These are phyloP conservation scores for Turritopsis rubra DNA, from an alignment of 30 jellyfish, hydroid and myxozoan species.

Conservation along the genomic window DNA sequence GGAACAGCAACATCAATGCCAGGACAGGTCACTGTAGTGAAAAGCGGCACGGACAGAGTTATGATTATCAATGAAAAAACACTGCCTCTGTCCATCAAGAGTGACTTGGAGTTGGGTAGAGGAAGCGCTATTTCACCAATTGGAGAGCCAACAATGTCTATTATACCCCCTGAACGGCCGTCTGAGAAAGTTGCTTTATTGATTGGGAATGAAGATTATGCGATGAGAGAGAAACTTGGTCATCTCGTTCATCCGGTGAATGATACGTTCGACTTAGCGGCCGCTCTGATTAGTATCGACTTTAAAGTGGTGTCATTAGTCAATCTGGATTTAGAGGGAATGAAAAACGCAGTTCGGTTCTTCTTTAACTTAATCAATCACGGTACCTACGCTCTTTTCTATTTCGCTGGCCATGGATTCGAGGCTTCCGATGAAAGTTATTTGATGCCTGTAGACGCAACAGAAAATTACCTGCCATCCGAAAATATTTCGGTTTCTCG, in stretches of 20 bases:
- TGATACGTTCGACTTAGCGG: conserved; percentile 75
- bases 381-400: conserved; percentile 70
- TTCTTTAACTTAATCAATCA: conserved; percentile 46
- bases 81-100: conserved; percentile 11
- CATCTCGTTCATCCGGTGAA: conserved; percentile 76
- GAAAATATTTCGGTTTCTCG: conserved; percentile 62
- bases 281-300: conserved; percentile 55
- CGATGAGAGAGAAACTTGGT: conserved; percentile 49
- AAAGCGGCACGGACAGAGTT: neutral
- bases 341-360: conserved; percentile 56
- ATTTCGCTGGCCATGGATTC: conserved; percentile 93
- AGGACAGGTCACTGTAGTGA: conserved; percentile 35
- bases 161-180: conserved; percentile 40
- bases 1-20: conserved; percentile 56
- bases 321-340: conserved; percentile 46
- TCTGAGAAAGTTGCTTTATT: conserved; percentile 66
- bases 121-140: neutral
- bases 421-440: conserved; percentile 75
- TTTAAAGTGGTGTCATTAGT: conserved; percentile 64
- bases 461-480: conserved; percentile 39
- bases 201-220: conserved; percentile 69
- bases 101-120: conserved; percentile 25
- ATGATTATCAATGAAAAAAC: neutral
- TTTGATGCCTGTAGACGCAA: conserved; percentile 82
- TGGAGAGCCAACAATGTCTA: neutral